phyloP scores from a whole-genome alignment of 2,113 vertebrate genomes.

The Chlorocebus sabaeus region DNA sequence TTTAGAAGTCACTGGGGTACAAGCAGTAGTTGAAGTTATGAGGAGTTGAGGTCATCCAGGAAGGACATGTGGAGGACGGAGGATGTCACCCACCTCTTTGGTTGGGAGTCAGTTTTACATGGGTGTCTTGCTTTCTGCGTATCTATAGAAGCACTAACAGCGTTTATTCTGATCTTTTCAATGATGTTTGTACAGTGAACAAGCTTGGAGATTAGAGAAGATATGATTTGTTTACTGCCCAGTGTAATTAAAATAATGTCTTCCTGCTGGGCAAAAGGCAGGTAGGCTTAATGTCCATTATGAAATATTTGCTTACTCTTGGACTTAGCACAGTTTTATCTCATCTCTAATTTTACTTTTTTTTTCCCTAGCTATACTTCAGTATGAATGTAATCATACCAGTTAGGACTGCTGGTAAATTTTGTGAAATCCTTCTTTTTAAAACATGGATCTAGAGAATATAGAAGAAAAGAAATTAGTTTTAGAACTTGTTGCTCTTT shows the following conservation, averaged over 20 bases:
- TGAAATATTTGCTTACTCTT: background rate
- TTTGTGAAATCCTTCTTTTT: too few species aligned
- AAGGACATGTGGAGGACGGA: background rate
- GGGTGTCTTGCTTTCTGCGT: background rate
- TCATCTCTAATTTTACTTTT: too few species aligned
- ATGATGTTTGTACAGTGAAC: background rate
- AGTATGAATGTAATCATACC: too few species aligned
- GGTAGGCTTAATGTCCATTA: background rate
- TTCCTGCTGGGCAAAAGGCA: background rate
- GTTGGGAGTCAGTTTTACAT: background rate
- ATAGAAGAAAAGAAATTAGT: too few species aligned
- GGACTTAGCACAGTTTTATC: too few species aligned
- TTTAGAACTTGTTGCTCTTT: too few species aligned
- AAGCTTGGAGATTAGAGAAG: background rate
- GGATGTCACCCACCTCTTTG: background rate
- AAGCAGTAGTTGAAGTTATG: background rate
- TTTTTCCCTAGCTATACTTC: too few species aligned
- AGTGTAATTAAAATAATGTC: background rate
- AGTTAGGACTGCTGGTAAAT: too few species aligned
- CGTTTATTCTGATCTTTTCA: background rate
- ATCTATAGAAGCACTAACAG: background rate
- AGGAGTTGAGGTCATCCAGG: background rate
- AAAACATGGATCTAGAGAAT: too few species aligned
- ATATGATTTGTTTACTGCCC: background rate
- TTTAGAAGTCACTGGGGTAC: background rate